These are phyloP conservation scores for Phyllotreta cruciferae DNA, from an alignment of 2,888 invertebrate species.

Conservation along the genomic window DNA sequence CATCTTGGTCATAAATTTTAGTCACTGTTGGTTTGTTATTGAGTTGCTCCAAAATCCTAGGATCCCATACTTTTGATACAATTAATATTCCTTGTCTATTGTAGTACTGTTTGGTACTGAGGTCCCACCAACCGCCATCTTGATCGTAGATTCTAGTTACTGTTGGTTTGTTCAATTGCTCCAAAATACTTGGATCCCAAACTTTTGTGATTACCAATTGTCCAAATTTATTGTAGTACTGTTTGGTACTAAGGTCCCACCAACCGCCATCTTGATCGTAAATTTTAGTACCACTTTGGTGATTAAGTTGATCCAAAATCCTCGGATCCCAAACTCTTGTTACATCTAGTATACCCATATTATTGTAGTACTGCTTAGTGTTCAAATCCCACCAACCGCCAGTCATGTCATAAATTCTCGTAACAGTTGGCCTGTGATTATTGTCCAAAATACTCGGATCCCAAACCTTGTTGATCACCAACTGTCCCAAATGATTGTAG, in stretches of 20 bases:
- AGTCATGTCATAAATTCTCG: too few relatives aligned
- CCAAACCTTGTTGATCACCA: too few relatives aligned
- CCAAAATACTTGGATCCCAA: neutral
- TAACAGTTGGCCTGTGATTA: too few relatives aligned
- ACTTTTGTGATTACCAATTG: conserved; percentile 2
- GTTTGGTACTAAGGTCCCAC: neutral
- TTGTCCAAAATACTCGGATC: too few relatives aligned
- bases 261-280: conserved; percentile 7
- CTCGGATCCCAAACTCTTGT: too few relatives aligned
- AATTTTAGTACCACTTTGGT: neutral
- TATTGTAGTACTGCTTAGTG: too few relatives aligned
- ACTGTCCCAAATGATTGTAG: too few relatives aligned
- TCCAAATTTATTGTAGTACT: neutral
- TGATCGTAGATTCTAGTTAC: neutral
- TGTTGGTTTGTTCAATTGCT: neutral
- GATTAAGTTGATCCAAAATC: too few relatives aligned
- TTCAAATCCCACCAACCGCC: too few relatives aligned
- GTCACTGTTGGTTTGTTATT: neutral
- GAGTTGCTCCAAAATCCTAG: neutral
- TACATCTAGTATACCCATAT: too few relatives aligned
- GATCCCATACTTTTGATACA: neutral
- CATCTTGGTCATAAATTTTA: conserved; percentile 1
- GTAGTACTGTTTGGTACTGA: neutral
- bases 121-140: conserved; percentile 6
- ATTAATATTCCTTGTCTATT: neutral